Percentiles rank a stretch among this genome's conserved stretches.
Conservation (phyloP, 2,888 invertebrate genomes). For the Eumacrocentrus americanus region DNA sequence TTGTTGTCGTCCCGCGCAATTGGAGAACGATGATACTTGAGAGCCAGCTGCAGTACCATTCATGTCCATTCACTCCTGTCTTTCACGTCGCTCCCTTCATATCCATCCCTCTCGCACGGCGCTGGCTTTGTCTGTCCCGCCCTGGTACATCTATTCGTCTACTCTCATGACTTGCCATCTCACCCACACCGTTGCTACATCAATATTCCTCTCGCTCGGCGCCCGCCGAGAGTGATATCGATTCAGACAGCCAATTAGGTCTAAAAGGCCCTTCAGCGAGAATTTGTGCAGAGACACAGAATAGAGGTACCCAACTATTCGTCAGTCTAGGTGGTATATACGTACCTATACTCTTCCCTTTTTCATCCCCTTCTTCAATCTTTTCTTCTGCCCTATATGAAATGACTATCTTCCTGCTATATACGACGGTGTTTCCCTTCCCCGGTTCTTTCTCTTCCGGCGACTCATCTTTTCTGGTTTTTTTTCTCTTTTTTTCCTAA, state of each 20-base stretch:
- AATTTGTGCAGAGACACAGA: slow-evolving; percentile 47
- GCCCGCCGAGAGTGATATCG: slow-evolving; percentile 53
- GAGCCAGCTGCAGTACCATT: slow-evolving; percentile 32
- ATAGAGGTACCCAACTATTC: background rate
- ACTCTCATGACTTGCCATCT: slow-evolving; percentile 10
- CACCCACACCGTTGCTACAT: slow-evolving; percentile 27
- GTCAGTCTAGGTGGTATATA: no score
- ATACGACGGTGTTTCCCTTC: background rate
- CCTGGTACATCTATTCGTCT: slow-evolving; percentile 6
- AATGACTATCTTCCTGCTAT: background rate
- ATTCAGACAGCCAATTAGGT: slow-evolving; percentile 59
- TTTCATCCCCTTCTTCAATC: slow-evolving; percentile 10
- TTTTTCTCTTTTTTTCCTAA: slow-evolving; percentile 30
- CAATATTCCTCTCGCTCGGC: slow-evolving; percentile 38
- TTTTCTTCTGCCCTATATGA: background rate
- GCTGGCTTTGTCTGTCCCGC: background rate
- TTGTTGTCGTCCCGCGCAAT: slow-evolving; percentile 34
- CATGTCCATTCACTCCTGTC: slow-evolving; percentile 31
- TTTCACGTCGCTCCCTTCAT: slow-evolving; percentile 16
- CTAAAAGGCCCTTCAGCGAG: slow-evolving; percentile 57
- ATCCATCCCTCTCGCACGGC: background rate
- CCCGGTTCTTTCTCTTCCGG: slow-evolving; percentile 9
- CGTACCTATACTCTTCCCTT: no score
- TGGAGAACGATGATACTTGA: slow-evolving; percentile 37
- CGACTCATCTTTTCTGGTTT: background rate